phyloP scores from a whole-genome alignment of 2,888 invertebrate species.

The Dusona sp. region DNA sequence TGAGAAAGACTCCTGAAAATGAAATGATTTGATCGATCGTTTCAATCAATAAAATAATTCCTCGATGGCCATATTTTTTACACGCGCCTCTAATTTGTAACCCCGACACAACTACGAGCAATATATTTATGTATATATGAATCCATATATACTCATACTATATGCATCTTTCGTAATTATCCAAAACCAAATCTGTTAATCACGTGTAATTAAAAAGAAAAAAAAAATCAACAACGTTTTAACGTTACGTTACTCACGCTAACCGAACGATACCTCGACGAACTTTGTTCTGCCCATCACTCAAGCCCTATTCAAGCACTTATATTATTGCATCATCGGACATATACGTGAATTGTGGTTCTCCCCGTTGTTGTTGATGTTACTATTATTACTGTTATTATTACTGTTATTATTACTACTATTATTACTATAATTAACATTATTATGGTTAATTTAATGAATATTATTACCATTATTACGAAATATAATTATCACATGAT shows the following conservation, averaged over 20 bases:
- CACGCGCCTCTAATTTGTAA: slow-evolving; percentile 8
- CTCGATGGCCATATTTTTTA: background rate
- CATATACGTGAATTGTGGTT: slow-evolving; percentile 50
- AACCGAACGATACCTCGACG: slow-evolving; percentile 59
- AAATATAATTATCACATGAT: slow-evolving; percentile 57
- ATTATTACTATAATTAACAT: slow-evolving; percentile 29
- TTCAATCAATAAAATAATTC: background rate
- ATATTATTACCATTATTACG: slow-evolving; percentile 56
- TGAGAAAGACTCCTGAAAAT: no score
- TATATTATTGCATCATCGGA: slow-evolving; percentile 43
- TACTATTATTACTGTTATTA: slow-evolving; percentile 47
- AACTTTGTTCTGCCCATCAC: slow-evolving; percentile 59
- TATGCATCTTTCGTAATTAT: slow-evolving; percentile 28
- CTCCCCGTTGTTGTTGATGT: slow-evolving; percentile 60
- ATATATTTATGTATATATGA: slow-evolving; percentile 6
- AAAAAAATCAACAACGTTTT: background rate
- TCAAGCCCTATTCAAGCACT: slow-evolving; percentile 7
- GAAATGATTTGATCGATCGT: background rate
- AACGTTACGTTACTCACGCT: slow-evolving; percentile 49
- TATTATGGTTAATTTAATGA: slow-evolving; percentile 30
- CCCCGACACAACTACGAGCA: background rate
- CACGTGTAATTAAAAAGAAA: slow-evolving; percentile 31
- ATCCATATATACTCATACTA: slow-evolving; percentile 2
- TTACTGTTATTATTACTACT: slow-evolving; percentile 34
- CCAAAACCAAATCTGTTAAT: slow-evolving; percentile 22